These are phyloP conservation scores for Anthophora plumipes DNA, from an alignment of 2,888 invertebrate genomes.

Conservation along the genomic window DNA sequence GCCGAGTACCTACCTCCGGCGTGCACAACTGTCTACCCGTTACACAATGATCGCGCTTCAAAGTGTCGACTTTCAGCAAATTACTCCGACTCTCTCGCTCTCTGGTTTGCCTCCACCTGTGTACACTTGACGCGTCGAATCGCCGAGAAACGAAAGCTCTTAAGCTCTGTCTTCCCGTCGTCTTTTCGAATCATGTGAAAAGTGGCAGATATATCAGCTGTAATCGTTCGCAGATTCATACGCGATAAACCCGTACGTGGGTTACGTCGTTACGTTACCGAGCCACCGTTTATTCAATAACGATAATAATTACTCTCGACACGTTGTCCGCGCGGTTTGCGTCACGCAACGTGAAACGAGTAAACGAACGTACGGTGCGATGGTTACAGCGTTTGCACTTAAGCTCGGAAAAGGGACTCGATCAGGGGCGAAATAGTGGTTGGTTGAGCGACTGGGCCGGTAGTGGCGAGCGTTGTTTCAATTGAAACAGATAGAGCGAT, in stretches of 20 bases:
- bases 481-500: slow-evolving; percentile 83
- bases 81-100: not conserved
- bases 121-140: not conserved
- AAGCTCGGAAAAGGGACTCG: slow-evolving; percentile 6
- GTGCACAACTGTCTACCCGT: slow-evolving; percentile 69
- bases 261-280: too few species aligned
- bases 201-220: too few species aligned
- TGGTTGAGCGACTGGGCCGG: not conserved
- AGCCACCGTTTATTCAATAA: too few species aligned
- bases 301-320: too few species aligned
- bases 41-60: slow-evolving; percentile 33
- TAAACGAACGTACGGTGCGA: too few species aligned
- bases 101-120: not conserved
- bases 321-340: too few species aligned
- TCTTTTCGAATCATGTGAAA: too few species aligned
- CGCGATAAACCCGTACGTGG: too few species aligned
- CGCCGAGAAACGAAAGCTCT: not conserved
- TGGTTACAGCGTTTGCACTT: too few species aligned
- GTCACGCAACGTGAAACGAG: too few species aligned
- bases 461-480: slow-evolving; percentile 71
- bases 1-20: slow-evolving; percentile 73
- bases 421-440: not conserved
- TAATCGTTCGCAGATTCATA: too few species aligned
- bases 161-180: too few species aligned
- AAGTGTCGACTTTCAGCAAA: not conserved